Base-by-base conservation (phyloP, 2,797 vertebrate genomes). In the Schizopygopsis pylzovi region DNA sequence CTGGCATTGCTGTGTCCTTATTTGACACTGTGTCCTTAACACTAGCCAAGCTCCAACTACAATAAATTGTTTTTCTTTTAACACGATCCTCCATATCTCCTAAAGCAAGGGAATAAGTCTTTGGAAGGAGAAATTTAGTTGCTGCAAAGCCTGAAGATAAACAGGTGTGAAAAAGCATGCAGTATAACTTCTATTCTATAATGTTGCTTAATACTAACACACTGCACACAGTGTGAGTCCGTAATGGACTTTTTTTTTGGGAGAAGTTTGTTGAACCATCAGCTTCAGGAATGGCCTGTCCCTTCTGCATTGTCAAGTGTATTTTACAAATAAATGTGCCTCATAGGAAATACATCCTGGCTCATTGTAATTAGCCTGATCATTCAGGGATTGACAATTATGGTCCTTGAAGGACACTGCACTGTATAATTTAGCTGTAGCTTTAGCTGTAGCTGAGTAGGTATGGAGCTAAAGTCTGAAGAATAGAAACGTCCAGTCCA, bases 91-190 rank as follows among this genome's bases (percentile, higher is more conserved):
- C 47, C 22, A 37, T 82, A 59, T 73, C 68, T 59, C 10, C 37
- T 45, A 41, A 33, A 41, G 22, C 37, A 33, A 8, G 39, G 25
- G 45, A 63, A 37, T 45, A 61, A 81, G 45, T 73, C 41, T 80
- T 81, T 3, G 20, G 65, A 79, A 18, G 20, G 65, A 28, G 6
- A 47, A 39, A 33, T 18, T n/a, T 73, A 61, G 61, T 54, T 39
- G 25, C 8, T 61, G 73, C 33, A 65, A 82, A 71, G 45, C 75
- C 61, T 63, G 0, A 83, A 45, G 65, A 78, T 75, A 78, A 81
- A 86, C 59, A 83, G 84, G 81, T 85, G 75, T 49, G 15, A 41
- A 68, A 70, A 52, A 87, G 33, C 22, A 54, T 0, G 12, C 70
- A 33, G 78, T 63, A 28, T 28, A 37, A 33, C 25, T 37, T 81